These are phyloP conservation scores for Potorous gilbertii DNA, from an alignment of 2,797 vertebrate species.

Conservation along the genomic window DNA sequence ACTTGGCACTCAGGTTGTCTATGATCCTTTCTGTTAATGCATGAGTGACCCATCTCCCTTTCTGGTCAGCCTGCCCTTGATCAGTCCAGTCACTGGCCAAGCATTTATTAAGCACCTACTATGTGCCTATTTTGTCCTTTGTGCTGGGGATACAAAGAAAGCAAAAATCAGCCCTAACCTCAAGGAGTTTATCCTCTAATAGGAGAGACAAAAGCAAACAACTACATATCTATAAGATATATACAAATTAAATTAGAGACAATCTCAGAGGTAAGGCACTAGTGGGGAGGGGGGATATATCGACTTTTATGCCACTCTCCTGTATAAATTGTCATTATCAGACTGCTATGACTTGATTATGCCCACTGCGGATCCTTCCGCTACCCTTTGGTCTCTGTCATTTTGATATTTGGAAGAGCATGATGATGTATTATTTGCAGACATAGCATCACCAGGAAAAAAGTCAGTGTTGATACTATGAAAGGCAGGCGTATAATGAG, in stretches of 20 bases:
- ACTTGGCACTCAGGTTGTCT: background rate
- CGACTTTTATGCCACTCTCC: background rate
- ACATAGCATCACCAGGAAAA: background rate
- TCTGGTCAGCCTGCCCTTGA: background rate
- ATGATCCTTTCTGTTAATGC: background rate
- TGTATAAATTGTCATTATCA: background rate
- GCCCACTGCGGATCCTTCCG: background rate
- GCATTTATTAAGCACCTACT: background rate
- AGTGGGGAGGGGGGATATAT: background rate
- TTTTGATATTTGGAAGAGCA: background rate
- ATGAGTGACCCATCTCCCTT: background rate
- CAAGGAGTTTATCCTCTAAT: background rate
- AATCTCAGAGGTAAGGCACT: background rate
- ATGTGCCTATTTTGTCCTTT: background rate
- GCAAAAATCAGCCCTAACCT: background rate
- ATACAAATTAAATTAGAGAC: background rate
- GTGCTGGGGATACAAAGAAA: background rate
- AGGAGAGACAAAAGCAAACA: background rate
- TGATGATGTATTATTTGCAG: background rate
- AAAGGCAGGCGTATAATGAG: background rate
- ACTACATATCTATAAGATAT: background rate
- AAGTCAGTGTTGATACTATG: background rate
- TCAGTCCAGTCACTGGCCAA: background rate
- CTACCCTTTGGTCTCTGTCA: background rate
- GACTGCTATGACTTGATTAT: background rate